Conservation (phyloP, 2,113 vertebrate genomes). For the Ctenomys sociabilis region DNA sequence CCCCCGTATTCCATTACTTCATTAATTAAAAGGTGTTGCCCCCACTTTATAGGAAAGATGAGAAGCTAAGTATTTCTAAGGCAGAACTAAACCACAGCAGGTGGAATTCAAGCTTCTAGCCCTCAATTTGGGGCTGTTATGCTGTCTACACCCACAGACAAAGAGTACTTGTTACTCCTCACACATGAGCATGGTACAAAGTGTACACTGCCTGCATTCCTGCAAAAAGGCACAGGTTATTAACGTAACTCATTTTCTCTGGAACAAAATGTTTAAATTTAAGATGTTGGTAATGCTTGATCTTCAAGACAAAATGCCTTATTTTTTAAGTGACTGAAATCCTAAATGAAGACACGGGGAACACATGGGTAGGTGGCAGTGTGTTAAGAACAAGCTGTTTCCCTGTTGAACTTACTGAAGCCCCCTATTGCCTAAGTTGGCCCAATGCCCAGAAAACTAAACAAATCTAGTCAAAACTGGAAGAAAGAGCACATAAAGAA, state of each 20-base stretch:
- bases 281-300: conserved; percentile 34
- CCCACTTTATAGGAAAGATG: not conserved
- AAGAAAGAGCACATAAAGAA: not conserved
- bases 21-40: not conserved
- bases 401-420: conserved; percentile 50
- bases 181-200: not conserved
- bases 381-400: conserved; percentile 57
- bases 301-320: conserved; percentile 54
- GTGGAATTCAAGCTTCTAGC: not conserved
- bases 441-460: conserved; percentile 60
- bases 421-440: conserved; percentile 54
- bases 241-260: not conserved
- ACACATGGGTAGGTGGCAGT: conserved; percentile 32
- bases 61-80: conserved; percentile 38
- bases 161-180: not conserved
- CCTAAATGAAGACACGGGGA: conserved; percentile 30
- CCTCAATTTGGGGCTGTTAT: not conserved
- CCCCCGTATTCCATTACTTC: conserved; percentile 5
- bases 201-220: not conserved
- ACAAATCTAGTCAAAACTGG: conserved; percentile 42
- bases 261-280: conserved; percentile 48
- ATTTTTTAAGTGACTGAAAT: conserved; percentile 48
- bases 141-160: not conserved
- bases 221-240: conserved; percentile 21
- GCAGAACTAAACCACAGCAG: not conserved